These are phyloP conservation scores for Molorchus minor DNA, from an alignment of 2,888 invertebrate genomes.

Conservation along the genomic window DNA sequence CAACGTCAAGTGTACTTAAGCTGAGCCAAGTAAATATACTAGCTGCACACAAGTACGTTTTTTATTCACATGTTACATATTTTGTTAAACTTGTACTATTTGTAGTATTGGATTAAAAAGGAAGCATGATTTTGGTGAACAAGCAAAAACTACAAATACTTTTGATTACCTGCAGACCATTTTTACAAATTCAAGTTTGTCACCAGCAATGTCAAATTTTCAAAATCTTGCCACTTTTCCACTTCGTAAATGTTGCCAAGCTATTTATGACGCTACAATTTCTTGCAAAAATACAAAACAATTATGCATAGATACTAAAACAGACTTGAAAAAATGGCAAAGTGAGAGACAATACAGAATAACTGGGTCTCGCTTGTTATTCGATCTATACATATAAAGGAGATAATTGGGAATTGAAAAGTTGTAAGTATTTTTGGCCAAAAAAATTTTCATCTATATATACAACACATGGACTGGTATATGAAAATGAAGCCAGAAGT, in stretches of 20 bases:
- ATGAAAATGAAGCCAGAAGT: not conserved
- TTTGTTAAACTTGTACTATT: too few relatives aligned
- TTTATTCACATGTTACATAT: too few relatives aligned
- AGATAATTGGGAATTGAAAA: not conserved
- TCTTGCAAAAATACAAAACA: not conserved
- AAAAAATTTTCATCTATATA: not conserved
- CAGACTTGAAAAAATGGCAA: not conserved
- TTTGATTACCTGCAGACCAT: too few relatives aligned
- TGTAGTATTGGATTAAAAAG: too few relatives aligned
- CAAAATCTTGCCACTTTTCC: not conserved
- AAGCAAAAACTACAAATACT: too few relatives aligned
- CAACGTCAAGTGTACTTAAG: too few relatives aligned
- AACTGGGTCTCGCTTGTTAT: not conserved
- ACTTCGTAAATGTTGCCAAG: not conserved
- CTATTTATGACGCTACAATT: not conserved
- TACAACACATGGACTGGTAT: not conserved
- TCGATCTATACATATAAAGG: not conserved
- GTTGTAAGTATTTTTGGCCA: too few relatives aligned
- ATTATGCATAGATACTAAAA: not conserved
- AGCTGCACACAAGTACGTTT: too few relatives aligned
- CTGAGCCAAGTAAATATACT: too few relatives aligned
- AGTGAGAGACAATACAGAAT: not conserved
- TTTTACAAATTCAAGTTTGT: too few relatives aligned
- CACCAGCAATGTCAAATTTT: not conserved
- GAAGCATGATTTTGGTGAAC: too few relatives aligned